Base-by-base conservation (phyloP, 2,113 vertebrate genomes). In the Sebastes schlegelii region DNA sequence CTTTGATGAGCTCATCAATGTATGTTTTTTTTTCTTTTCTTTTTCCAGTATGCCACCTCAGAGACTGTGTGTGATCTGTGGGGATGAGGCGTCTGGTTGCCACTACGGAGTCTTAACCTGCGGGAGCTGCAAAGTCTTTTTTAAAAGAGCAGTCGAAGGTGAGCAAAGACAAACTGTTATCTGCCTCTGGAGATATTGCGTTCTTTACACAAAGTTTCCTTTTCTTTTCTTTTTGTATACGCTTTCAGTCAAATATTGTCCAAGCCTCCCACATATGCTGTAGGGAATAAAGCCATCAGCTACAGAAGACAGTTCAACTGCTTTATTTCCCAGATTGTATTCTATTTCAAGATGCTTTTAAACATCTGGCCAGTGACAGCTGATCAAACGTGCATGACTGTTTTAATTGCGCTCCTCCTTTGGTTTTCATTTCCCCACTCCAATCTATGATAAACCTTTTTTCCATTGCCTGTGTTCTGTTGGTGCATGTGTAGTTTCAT, bases 101-200 rank as follows among this genome's bases (percentile, higher is more conserved):
- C 98, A 99, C 84, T 99, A 99, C 13, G 98, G 98, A 49, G 98
- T 99, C 6, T 94, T 99, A 51, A 99, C 98, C 81, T 99, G 98
- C 76, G 98, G 98, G 71, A 99, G 98, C 91, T 99, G 98, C 91
- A 99, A 99, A 89, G 98, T 99, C 86, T 99, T 99, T 95, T 99
- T 99, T 93, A 99, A 99, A 93, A 96, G 98, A 89, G 98, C 98
- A 4, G 97, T 99, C 71, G 98, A 99, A 97, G 98, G 98, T 99
- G 95, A 91, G 95, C 5, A 45, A 21, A 72, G 4, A 12, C 57
- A 0, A 0, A 1, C 34, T 34, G 34, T 34, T 34, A 34, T 34
- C 7, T 10, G 10, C 40, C 61, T 60, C 3, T 11, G 8, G 2
- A 71, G 8, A 54, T 42, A 16, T 42, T 19, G 4, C 10, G 16